Evolutionary conservation across 2,888 invertebrate genomes (phyloP), one percentile per base, ranked within the genome.

Genomic region (Drosophila paracracens): DNA sequence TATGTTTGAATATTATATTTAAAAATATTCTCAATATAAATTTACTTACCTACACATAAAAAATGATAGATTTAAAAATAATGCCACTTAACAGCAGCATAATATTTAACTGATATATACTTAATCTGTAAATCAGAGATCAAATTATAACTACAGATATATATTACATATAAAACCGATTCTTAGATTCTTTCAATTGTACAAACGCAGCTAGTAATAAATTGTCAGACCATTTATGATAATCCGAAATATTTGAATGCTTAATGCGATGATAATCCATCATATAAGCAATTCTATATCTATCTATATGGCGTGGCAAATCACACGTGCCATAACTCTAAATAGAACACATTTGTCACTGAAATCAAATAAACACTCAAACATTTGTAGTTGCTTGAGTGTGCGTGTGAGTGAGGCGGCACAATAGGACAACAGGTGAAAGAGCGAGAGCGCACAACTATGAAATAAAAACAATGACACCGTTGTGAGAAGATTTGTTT

Each of bases 271-370:
- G 25, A 43, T 63, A 71, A 83, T 87, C 89, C 53, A 62, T 89
- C 88, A 77, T 58, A 65, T 50, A 66, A 72, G 60, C 61, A 72
- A 62, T 51, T 54, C 64, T 35, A 63, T 60, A 73, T 57, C 38
- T 38, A 58, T 61, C 35, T 16, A 29, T 31, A 35, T 21, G 16
- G 27, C 54, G 38, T 61, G 53, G 71, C 83, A 82, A 84, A 90
- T 90, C 74, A 80, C 81, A 77, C 78, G 57, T 64, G 83, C 83
- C 87, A 89, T 76, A 90, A 86, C 91, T 89, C 84, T 91, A 87
- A 89, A 91, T 82, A 82, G 86, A 76, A 85, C 77, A 66, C 90
- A 87, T 89, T 89, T 87, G 90, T 91, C 91, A 82, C 53, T 56
- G 61, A 64, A 81, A 76, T 76, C 76, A 91, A 84, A 80, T 66